Evolutionary conservation across 2,797 vertebrate species (phyloP), one percentile per base, ranked within the genome.

Genomic region (Danio jaintianensis): DNA sequence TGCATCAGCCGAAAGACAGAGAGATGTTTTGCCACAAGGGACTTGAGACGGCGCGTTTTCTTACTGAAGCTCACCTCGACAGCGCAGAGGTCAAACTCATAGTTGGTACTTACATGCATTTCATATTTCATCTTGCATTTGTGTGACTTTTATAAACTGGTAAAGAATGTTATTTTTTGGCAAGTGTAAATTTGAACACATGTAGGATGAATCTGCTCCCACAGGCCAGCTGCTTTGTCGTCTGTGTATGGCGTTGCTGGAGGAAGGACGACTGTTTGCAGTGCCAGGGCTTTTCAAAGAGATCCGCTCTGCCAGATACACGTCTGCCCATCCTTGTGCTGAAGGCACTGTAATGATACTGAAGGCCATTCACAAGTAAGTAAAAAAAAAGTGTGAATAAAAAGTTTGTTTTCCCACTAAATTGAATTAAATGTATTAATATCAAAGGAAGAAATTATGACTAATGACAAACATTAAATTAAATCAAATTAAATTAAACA

Each of bases 311-410:
- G 52, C 77, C 7, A 75, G 84, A 77, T 76, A 84, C 61, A 68
- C 62, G 64, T 75, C 55, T 36, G 18, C 50, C 36, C 84, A 50
- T 43, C 86, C 87, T 5, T 45, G 64, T 6, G 75, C 87, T 16
- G 82, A 82, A 79, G 88, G 87, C 11, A 82, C 83, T 38, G 29
- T 85, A 77, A 84, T 80, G 71, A 81, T 88, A 20, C 80, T 85
- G 0, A 76, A 88, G 78, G 89, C 85, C 20, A 61, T 91, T 74
- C 64, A 85, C 18, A 88, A 72, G 87, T 89, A 83, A 88, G 83
- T 18, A 58, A 75, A 61, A 48, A 10, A 13, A 36, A 11, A 16
- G 4, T 40, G n/a, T 38, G 15, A 64, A 8, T 29, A 61, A 16
- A 29, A 29, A 29, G 3, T n/a, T n/a, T 40, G 15, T 69, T 38